Conservation (phyloP, 2,797 vertebrate genomes). For the Gouania willdenowi region DNA sequence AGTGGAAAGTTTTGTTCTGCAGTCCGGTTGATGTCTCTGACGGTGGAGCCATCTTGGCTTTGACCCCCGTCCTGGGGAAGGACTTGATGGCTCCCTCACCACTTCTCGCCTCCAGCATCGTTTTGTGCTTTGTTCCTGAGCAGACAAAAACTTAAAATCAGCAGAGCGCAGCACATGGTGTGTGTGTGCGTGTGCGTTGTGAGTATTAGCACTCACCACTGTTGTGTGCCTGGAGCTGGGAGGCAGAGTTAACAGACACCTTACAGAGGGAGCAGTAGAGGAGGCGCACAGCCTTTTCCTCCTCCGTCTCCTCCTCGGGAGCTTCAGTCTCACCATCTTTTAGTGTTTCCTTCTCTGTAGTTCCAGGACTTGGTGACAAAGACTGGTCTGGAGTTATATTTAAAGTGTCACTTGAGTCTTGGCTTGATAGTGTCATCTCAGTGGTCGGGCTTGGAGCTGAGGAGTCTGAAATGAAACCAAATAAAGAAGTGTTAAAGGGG, state of each 20-base stretch:
- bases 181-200: not conserved
- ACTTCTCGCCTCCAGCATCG: conserved; percentile 94
- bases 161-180: not conserved
- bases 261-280: conserved; percentile 99
- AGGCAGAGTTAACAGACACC: conserved; percentile 95
- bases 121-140: conserved; percentile 97
- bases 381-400: conserved; percentile 56
- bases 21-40: conserved; percentile 83
- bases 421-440: conserved; percentile 61
- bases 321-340: conserved; percentile 64
- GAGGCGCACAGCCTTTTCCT: conserved; percentile 89
- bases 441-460: conserved; percentile 50
- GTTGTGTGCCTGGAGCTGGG: conserved; percentile 96
- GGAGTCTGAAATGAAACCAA: conserved; percentile 13
- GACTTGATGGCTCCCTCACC: conserved; percentile 95
- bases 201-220: conserved; percentile 84
- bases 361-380: conserved; percentile 3
- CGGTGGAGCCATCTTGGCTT: conserved; percentile 81
- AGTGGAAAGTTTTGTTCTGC: conserved; percentile 98
- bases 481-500: no score
- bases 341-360: conserved; percentile 40
- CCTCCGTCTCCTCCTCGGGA: conserved; percentile 82
- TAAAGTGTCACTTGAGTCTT: conserved; percentile 69
- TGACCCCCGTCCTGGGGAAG: conserved; percentile 89
- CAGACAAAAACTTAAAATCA: conserved; percentile 5